A percentile compares a stretch with the other conserved stretches of the same genome.
phyloP scores from a whole-genome alignment of 1,140 invertebrate species.

The Drosophila nigromelanica region DNA sequence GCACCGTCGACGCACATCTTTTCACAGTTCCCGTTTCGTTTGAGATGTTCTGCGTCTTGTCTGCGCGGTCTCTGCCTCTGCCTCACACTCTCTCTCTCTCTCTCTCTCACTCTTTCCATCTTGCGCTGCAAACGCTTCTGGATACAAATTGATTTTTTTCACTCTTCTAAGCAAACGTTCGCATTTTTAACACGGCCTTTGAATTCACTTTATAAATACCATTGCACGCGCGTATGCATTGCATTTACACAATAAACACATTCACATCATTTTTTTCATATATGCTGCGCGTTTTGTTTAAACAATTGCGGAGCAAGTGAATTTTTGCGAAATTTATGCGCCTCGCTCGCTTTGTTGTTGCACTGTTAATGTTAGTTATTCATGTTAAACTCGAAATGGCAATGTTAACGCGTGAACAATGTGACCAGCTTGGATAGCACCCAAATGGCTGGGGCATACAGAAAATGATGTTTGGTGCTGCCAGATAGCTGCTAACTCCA shows the following conservation, averaged over 20 bases:
- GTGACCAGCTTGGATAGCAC: background rate
- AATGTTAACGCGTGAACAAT: conserved; percentile 1
- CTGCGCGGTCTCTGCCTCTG: conserved; percentile 13
- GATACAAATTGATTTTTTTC: conserved; percentile 74
- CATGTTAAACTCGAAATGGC: conserved; percentile 39
- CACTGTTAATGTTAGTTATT: conserved; percentile 32
- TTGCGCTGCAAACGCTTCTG: conserved; percentile 44
- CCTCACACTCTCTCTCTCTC: background rate
- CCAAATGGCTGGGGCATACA: background rate
- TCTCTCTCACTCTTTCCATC: conserved; percentile 29
- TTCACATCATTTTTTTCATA: conserved; percentile 38
- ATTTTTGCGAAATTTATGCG: conserved; percentile 52
- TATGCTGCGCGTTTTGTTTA: conserved; percentile 36
- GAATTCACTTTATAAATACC: conserved; percentile 24
- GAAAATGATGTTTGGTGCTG: background rate
- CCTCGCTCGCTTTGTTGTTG: conserved; percentile 45
- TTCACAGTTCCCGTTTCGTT: conserved; percentile 38
- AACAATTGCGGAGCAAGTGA: conserved; percentile 34
- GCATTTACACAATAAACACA: background rate
- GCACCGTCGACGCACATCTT: conserved; percentile 33
- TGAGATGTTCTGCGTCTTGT: conserved; percentile 39
- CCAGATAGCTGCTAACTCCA: background rate
- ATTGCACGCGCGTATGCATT: conserved; percentile 27
- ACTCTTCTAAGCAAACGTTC: conserved; percentile 36
- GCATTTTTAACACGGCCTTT: conserved; percentile 9